phyloP scores from a whole-genome alignment of 2,888 invertebrate species.

The Pyrrhia umbra region DNA sequence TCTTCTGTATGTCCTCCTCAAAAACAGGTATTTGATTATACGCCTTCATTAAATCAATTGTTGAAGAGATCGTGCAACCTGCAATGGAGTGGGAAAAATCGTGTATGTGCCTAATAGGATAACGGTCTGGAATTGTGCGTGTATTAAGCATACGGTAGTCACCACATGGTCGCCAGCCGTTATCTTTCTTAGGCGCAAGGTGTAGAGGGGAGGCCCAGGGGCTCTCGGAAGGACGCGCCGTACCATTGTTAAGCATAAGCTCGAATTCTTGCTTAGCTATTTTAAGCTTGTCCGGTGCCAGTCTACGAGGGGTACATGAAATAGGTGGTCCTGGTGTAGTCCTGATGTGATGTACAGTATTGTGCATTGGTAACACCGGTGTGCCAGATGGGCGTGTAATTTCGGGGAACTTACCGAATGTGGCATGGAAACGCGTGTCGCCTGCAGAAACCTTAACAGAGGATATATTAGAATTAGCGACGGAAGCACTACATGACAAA shows the following conservation, averaged over 20 bases:
- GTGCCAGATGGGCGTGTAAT: too few relatives aligned
- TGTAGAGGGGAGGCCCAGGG: slow-evolving; percentile 1
- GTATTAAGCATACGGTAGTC: neutral
- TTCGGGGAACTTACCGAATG: too few relatives aligned
- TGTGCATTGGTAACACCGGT: too few relatives aligned
- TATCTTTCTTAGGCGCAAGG: neutral
- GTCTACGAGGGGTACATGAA: neutral
- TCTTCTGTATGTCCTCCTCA: slow-evolving; percentile 3
- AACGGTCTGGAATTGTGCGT: slow-evolving; percentile 1
- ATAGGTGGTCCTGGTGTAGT: too few relatives aligned
- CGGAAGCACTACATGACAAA: too few relatives aligned
- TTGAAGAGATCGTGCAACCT: too few relatives aligned
- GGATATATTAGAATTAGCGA: too few relatives aligned
- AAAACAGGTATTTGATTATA: neutral
- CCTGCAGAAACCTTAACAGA: too few relatives aligned
- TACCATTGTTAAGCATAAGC: neutral
- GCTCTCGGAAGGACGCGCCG: slow-evolving; percentile 1
- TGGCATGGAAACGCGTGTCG: too few relatives aligned
- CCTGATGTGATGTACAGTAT: too few relatives aligned
- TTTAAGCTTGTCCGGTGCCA: too few relatives aligned
- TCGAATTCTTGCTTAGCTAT: neutral
- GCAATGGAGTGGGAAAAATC: neutral
- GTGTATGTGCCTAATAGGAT: neutral
- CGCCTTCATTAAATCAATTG: neutral
- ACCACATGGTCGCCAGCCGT: slow-evolving; percentile 7